Base-by-base conservation (phyloP, 2,888 invertebrate species). In the Iphiclides podalirius region DNA sequence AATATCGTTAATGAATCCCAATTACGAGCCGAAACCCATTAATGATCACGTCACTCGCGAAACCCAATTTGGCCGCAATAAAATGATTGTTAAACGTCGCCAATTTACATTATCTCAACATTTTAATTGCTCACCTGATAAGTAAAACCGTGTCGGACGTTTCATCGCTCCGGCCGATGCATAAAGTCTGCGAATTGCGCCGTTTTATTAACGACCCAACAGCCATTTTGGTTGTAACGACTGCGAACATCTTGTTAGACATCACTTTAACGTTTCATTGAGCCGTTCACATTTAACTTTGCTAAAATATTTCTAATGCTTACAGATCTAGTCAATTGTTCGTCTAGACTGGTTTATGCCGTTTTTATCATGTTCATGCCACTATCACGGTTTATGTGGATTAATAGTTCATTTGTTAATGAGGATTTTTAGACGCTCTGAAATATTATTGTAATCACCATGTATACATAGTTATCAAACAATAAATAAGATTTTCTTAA, bases 81-180 rank as follows among this genome's bases (percentile, higher is more conserved):
- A 50, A 50, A 50, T 44, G 50, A 61, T 54, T 54, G 57, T 59
- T 58, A 53, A 61, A 60, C 53, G 57, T 54, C 40, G 51, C 43
- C 63, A 58, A 61, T 61, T 59, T 48, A 60, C 60, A 59, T 59
- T 61, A 61, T 61, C 55, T 63, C 57, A 63, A 43, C 53, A 45
- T 58, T 61, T 63, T 61, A 61, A 63, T 63, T 61, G 55, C 52
- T 44, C 35, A 28, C 11, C 35, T 39, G 50, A 44, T 50, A 45
- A 50, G 40, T 41, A 26, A 35, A 50, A 34, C 28, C 50, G 28
- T 44, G 37, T 49, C 7, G n/a, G n/a, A 31, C 11, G 41, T 38
- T 7, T 15, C 20, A 20, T 17, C 20, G 37, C 33, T n/a, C n/a
- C n/a, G n/a, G n/a, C n/a, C n/a, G n/a, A n/a, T n/a, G 34, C 43